Conservation (phyloP, 2,113 vertebrate genomes). For the Acanthisitta chloris region DNA sequence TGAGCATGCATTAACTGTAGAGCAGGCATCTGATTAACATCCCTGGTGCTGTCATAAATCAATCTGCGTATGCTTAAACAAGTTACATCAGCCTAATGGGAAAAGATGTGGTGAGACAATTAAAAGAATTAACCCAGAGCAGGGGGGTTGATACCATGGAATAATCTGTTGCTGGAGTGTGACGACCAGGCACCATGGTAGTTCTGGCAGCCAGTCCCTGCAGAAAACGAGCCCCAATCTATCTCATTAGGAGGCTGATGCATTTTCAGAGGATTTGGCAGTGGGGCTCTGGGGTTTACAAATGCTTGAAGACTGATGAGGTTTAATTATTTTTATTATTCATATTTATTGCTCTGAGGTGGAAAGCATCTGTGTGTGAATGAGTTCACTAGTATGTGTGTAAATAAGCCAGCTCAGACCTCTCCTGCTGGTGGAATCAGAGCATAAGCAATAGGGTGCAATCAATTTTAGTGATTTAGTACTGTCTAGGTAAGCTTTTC, state of each 20-base stretch:
- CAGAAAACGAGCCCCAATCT: not conserved
- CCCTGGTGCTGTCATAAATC: slow-evolving; percentile 43
- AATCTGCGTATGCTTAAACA: slow-evolving; percentile 48
- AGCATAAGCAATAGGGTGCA: not conserved
- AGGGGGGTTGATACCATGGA: not conserved
- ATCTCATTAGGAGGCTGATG: not conserved
- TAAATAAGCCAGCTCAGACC: not conserved
- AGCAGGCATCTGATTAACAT: slow-evolving; percentile 38
- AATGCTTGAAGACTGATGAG: not conserved
- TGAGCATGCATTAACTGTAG: not conserved
- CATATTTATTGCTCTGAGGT: not conserved
- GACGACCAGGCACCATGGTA: not conserved
- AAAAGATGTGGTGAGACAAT: slow-evolving; percentile 63
- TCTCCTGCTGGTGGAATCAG: not conserved
- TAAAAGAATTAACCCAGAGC: slow-evolving; percentile 66
- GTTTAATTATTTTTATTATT: slow-evolving; percentile 59
- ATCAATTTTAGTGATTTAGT: slow-evolving; percentile 29
- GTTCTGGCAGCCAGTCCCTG: not conserved
- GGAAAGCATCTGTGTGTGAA: not conserved
- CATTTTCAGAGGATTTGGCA: not conserved
- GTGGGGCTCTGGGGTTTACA: not conserved
- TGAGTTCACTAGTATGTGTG: not conserved
- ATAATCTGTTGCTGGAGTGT: slow-evolving; percentile 37
- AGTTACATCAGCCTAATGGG: slow-evolving; percentile 52
- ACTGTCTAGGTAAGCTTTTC: slow-evolving; percentile 19